Evolutionary conservation across 2,797 vertebrate species (phyloP).

Genomic region (Steatocranus sp.): DNA sequence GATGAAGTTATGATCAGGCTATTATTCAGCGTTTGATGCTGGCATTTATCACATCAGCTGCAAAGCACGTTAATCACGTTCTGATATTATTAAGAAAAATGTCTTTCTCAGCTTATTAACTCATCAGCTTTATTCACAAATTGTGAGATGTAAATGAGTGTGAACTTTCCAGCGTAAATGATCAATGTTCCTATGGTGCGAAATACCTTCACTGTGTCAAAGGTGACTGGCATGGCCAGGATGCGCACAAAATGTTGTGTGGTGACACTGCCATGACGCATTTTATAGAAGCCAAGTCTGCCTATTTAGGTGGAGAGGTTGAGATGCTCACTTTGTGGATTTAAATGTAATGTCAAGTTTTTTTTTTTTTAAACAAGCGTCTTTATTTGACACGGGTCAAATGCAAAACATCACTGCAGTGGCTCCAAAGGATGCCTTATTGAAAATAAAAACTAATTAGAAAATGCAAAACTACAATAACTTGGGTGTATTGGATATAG

Average conservation of each 20-base stretch:
- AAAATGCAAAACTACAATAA: not conserved
- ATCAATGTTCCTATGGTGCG: not conserved
- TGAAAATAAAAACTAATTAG: not conserved
- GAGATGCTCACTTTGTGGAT: not conserved
- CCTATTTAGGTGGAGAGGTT: not conserved
- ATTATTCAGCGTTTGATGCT: not conserved
- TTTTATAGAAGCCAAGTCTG: not conserved
- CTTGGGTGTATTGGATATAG: not conserved
- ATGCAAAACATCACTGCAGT: not conserved
- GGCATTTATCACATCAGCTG: not conserved
- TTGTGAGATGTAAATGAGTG: not conserved
- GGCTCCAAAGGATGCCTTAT: not conserved
- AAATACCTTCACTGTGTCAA: not conserved
- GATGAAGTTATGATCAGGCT: not conserved
- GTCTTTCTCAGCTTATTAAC: not conserved
- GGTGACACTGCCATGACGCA: not conserved
- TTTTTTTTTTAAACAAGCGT: accelerated
- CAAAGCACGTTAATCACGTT: not conserved
- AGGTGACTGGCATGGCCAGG: not conserved
- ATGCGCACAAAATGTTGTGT: not conserved
- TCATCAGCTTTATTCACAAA: not conserved
- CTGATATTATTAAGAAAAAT: not conserved
- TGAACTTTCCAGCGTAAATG: not conserved
- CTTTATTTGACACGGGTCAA: not conserved
- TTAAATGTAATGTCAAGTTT: not conserved